Conservation (phyloP, 2,113 vertebrate species). For the Zosterops hypoxanthus region DNA sequence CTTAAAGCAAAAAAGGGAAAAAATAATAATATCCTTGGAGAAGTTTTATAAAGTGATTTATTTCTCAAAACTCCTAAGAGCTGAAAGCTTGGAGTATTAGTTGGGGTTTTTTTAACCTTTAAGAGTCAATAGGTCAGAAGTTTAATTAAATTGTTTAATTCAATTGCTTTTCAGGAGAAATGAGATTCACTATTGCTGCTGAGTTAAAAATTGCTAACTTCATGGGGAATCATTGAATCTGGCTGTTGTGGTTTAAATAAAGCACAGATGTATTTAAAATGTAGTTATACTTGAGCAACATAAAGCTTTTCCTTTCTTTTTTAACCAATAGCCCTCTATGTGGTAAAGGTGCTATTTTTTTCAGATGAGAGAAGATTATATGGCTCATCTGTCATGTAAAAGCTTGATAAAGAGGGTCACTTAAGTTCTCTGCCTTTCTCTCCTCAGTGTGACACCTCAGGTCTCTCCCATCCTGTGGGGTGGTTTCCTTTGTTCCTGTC, state of each 20-base stretch:
- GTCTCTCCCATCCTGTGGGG: neutral
- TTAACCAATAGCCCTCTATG: neutral
- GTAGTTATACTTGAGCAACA: neutral
- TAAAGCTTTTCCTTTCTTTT: neutral
- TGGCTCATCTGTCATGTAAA: neutral
- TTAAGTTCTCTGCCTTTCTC: neutral
- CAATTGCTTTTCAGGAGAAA: neutral
- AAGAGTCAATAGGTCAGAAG: neutral
- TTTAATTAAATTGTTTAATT: neutral
- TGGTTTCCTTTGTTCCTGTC: neutral
- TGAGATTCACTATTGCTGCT: neutral
- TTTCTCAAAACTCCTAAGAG: neutral
- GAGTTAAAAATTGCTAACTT: neutral
- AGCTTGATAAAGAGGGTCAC: neutral
- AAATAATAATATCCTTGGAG: neutral
- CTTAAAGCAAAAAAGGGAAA: neutral
- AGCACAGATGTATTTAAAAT: neutral
- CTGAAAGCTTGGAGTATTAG: neutral
- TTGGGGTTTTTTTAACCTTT: neutral
- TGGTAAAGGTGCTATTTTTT: neutral
- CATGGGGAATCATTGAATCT: neutral
- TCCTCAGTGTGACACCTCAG: neutral
- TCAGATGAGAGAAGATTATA: neutral
- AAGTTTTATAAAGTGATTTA: neutral
- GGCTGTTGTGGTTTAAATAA: neutral